These are phyloP conservation scores for Nothura maculosa DNA, from an alignment of 2,797 vertebrate genomes.

Conservation along the genomic window DNA sequence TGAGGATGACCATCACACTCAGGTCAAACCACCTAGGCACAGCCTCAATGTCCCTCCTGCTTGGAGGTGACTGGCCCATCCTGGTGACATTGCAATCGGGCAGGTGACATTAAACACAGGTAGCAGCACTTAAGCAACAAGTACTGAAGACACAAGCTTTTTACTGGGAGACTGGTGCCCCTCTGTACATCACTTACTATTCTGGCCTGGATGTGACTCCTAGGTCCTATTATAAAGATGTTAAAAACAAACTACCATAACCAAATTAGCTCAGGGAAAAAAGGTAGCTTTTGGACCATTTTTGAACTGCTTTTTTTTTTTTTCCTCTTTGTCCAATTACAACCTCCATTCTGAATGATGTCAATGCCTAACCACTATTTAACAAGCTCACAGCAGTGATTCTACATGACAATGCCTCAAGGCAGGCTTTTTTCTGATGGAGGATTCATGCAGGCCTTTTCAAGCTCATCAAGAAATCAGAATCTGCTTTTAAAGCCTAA, in stretches of 20 bases:
- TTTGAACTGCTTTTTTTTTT: neutral
- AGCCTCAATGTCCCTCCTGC: neutral
- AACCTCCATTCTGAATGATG: neutral
- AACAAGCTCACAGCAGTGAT: conserved; percentile 13
- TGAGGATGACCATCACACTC: fast-evolving
- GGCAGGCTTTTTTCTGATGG: conserved; percentile 12
- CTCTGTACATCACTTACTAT: neutral
- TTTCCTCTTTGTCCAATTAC: neutral
- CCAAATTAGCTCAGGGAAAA: neutral
- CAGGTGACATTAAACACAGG: neutral
- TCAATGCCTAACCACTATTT: neutral
- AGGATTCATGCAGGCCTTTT: conserved; percentile 12
- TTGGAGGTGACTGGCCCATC: neutral
- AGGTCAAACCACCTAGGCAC: neutral
- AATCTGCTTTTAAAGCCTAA: conserved; percentile 13
- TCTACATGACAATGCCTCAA: conserved; percentile 61
- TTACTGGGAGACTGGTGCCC: neutral
- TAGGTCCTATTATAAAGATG: neutral
- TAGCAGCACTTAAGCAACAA: neutral
- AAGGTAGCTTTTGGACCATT: neutral
- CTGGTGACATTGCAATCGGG: neutral
- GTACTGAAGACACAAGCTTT: fast-evolving
- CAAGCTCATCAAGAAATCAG: conserved; percentile 30
- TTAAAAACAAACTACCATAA: neutral
- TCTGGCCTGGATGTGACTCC: neutral